These are phyloP conservation scores for Agriotes lineatus DNA, from an alignment of 2,888 invertebrate species.

Conservation along the genomic window DNA sequence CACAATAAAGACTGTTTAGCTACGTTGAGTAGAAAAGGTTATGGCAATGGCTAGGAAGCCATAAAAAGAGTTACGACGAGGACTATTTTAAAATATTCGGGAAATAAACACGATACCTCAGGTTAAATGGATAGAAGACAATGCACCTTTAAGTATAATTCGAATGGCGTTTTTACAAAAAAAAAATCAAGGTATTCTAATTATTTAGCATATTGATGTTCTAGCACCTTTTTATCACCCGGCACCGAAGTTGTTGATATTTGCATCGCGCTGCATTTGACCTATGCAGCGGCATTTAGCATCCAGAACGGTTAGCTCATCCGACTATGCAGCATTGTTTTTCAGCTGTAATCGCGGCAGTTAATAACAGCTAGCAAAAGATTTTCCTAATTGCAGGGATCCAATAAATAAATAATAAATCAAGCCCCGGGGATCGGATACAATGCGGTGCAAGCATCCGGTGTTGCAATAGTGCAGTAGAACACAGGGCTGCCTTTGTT, in stretches of 20 bases:
- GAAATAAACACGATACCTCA: too few relatives aligned
- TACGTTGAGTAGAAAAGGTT: too few relatives aligned
- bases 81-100: too few relatives aligned
- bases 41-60: too few relatives aligned
- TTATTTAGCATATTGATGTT: too few relatives aligned
- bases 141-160: too few relatives aligned
- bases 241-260: not conserved
- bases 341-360: not conserved
- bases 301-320: not conserved
- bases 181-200: too few relatives aligned
- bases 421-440: constrained; percentile 3
- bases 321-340: not conserved
- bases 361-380: not conserved
- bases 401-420: constrained; percentile 14
- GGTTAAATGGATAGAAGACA: too few relatives aligned
- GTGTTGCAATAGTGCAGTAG: constrained; percentile 28
- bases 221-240: too few relatives aligned
- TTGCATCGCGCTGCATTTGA: not conserved
- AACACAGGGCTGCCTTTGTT: constrained; percentile 25
- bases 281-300: constrained; percentile 3
- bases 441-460: constrained; percentile 28
- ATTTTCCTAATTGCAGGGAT: not conserved
- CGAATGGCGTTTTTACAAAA: too few relatives aligned
- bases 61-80: too few relatives aligned
- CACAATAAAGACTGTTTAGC: too few relatives aligned